Evolutionary conservation across 2,113 vertebrate species (phyloP), one percentile per base, ranked within the genome.

Genomic region (Carassius auratus): DNA sequence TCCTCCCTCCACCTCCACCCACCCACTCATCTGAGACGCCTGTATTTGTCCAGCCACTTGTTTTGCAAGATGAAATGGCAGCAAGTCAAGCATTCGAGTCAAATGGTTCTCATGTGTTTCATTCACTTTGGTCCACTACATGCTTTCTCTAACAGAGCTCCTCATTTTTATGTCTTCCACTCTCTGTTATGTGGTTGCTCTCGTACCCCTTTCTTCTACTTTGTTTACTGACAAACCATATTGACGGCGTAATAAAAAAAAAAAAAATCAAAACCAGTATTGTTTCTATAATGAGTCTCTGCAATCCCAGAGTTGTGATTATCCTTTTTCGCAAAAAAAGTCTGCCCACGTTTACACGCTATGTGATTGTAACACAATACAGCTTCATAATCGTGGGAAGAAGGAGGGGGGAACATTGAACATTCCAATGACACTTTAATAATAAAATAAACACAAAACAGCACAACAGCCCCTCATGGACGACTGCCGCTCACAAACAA

Each of bases 51-150:
- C 66, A 61, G 73, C 26, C 82, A 42, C 42, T 74, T 83, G 62
- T 76, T 78, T 78, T 71, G 52, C 74, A 21, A 81, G 84, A 77
- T 61, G 81, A 66, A 84, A 66, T 86, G 86, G 79, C 84, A 86
- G 86, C 57, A 71, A 84, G 59, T 78, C 55, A 78, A 68, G 74
- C 48, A 30, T 38, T 55, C 13, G 4, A 68, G 71, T 81, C 85
- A 84, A 26, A 21, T 81, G 38, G 78, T 48, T 64, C 83, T 48
- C 74, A 59, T 59, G 69, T 83, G 68, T 86, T 84, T 64, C 62
- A 71, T 73, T 84, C 77, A 38, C 62, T 69, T 68, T 55, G 57
- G 19, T 57, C 10, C 23, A 19, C 69, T 77, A 42, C 61, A 84
- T 59, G 50, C 76, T 74, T 50, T 86, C 73, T 83, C 26, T 36